Evolutionary conservation across 2,888 invertebrate genomes (phyloP), one percentile per base, ranked within the genome.

Genomic region (Nymphalis polychloros): DNA sequence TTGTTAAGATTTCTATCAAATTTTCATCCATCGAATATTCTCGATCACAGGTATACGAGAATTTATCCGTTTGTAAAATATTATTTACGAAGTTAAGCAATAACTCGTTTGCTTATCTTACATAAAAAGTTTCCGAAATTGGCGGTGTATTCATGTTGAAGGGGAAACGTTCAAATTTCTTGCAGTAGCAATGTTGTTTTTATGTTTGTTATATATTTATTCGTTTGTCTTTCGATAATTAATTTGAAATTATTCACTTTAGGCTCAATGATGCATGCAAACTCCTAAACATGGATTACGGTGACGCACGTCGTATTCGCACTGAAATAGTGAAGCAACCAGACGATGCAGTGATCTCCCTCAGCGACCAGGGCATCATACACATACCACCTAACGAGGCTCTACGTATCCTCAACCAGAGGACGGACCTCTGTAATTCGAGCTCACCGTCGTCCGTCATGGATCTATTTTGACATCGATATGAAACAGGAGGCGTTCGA

Each of bases 181-280:
- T 31, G 6, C 27, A 31, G 6, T 31, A 1, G 6, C 27, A 6
- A 31, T 31, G 27, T 49, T 17, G 17, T 49, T 19, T 1, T 0
- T 7, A 49, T 17, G 7, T 8, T 19, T n/a, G 2, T 17, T 7
- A 49, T 17, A 4, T 17, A n/a, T 8, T 10, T 17, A 49, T 49
- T 41, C 13, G 13, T 19, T 17, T 49, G 8, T 8, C 49, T 2
- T 13, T 41, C 4, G 8, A 13, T 47, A 64, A 59, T 3, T 20
- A 75, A 68, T 27, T 67, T 53, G 7, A 31, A 50, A 59, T 60
- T 59, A 0, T 53, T 31, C 84, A 85, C 59, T 4, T 49, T 69
- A 97, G 97, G 79, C 90, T 97, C 50, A 90, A 95, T 72, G 97
- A 97, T 83, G 94, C 96, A 0, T 96, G 96, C 82, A 94, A 93